phyloP scores from a whole-genome alignment of 1,140 invertebrate genomes.

The Diploscapter pachys region DNA sequence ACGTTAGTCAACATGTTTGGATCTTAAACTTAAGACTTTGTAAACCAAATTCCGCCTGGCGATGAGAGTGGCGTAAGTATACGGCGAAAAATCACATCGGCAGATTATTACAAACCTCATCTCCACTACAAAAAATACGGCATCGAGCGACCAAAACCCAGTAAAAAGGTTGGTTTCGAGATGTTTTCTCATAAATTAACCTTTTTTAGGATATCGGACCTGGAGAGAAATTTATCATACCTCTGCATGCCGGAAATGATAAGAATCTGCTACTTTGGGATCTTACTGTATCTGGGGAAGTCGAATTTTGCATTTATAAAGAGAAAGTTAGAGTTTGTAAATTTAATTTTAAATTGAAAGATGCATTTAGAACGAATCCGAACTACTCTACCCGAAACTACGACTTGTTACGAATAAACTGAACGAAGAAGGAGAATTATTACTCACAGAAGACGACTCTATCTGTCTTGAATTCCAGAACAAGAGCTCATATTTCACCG shows the following conservation, averaged over 20 bases:
- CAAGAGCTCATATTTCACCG: constrained; percentile 17
- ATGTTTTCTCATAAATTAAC: neutral
- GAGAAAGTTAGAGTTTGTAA: no score
- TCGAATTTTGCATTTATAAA: constrained; percentile 29
- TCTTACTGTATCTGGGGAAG: constrained; percentile 22
- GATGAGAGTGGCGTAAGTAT: constrained; percentile 23
- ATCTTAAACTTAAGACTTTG: constrained; percentile 7
- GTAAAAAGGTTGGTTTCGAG: constrained; percentile 12
- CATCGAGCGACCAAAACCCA: constrained; percentile 24
- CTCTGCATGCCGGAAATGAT: constrained; percentile 9
- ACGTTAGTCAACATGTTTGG: neutral
- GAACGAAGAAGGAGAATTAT: constrained; percentile 29
- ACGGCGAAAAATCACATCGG: constrained; percentile 21
- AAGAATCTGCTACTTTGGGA: constrained; percentile 24
- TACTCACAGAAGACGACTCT: constrained; percentile 9
- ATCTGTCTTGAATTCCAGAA: constrained; percentile 22
- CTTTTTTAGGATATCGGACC: constrained; percentile 24
- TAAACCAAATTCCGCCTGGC: constrained; percentile 20
- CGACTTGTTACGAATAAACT: constrained; percentile 28
- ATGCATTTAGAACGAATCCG: constrained; percentile 16
- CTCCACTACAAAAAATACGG: constrained; percentile 27
- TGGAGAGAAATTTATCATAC: constrained; percentile 20
- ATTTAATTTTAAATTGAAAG: no score
- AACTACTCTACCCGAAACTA: constrained; percentile 25
- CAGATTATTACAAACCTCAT: constrained; percentile 24